Base-by-base conservation (phyloP, 2,888 invertebrate species). In the Eubasilissa splendida region DNA sequence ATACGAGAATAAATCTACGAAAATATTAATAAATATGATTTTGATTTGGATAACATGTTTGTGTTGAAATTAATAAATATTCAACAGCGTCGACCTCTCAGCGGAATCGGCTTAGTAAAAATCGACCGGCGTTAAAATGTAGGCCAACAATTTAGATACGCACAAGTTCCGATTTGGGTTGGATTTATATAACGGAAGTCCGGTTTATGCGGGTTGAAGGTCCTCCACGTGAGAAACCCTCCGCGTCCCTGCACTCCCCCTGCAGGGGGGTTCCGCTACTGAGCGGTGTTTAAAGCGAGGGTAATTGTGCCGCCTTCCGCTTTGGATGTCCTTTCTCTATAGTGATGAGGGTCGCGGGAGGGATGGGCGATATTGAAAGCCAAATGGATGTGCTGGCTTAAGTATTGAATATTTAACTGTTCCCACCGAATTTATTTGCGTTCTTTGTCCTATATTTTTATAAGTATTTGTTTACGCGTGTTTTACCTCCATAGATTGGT, bases 251-350 rank as follows among this genome's bases (percentile, higher is more conserved):
- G 33, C 42, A 31, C 22, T 7, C 42, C 33, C 33, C 22, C 31
- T 68, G 68, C 68, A 53, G 14, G 42, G 52, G 14, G 70, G 52
- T 70, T 70, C 70, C 70, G 70, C 22, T 70, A 70, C 70, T 54
- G 70, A 70, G 52, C 70, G 70, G 70, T 70, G 70, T 70, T 70
- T 70, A 70, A 70, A 70, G 52, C 70, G 52, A 53, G 68, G 70
- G 70, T 70, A 70, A 70, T 70, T 70, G 70, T 70, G 70, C 63
- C 22, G 53, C 70, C 52, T 53, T 70, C 14, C 70, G 22, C 70
- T 33, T 12, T 63, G 63, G 42, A 33, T 63, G 42, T 70, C 53
- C 11, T 53, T 22, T 70, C 68, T 52, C 70, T 52, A 22, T 11
- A 11, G 52, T 53, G 70, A 70, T 22, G 8, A 70, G 70, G 52